Evolutionary conservation across 1,140 invertebrate genomes (phyloP).

Genomic region (Bombus pyrosoma): DNA sequence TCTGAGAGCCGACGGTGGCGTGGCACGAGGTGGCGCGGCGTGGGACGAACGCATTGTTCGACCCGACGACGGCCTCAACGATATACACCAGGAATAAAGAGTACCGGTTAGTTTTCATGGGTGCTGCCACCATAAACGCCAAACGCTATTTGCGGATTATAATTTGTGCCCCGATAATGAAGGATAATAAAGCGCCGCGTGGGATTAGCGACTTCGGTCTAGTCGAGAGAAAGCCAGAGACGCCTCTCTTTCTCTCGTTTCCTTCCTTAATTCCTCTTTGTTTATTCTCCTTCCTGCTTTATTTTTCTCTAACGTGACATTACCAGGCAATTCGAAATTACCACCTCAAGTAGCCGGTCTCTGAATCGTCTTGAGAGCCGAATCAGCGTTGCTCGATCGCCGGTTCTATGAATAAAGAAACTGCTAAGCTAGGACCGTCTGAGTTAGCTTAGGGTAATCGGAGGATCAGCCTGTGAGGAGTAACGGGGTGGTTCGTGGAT

Average conservation of each 20-base stretch:
- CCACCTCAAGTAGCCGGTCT: neutral
- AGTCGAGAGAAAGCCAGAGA: conserved; percentile 42
- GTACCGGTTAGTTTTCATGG: conserved; percentile 20
- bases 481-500: no score
- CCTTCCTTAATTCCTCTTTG: neutral
- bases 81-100: conserved; percentile 20
- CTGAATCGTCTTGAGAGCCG: neutral
- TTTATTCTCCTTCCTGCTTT: neutral
- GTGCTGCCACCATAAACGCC: conserved; percentile 56
- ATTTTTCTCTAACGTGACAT: no score
- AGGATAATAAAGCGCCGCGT: conserved; percentile 63
- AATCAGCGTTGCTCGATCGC: neutral
- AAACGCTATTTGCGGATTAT: conserved; percentile 61
- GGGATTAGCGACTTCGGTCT: conserved; percentile 28
- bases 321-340: neutral
- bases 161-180: conserved; percentile 65
- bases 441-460: neutral
- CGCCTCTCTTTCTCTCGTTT: neutral
- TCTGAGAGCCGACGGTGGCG: neutral
- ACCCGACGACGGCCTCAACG: conserved; percentile 24
- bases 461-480: no score
- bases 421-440: no score
- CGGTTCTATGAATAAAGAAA: neutral
- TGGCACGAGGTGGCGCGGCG: conserved; percentile 24
- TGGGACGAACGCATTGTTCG: conserved; percentile 52